Conservation (phyloP, 2,797 vertebrate genomes). For the Percopsis omiscomaycus region DNA sequence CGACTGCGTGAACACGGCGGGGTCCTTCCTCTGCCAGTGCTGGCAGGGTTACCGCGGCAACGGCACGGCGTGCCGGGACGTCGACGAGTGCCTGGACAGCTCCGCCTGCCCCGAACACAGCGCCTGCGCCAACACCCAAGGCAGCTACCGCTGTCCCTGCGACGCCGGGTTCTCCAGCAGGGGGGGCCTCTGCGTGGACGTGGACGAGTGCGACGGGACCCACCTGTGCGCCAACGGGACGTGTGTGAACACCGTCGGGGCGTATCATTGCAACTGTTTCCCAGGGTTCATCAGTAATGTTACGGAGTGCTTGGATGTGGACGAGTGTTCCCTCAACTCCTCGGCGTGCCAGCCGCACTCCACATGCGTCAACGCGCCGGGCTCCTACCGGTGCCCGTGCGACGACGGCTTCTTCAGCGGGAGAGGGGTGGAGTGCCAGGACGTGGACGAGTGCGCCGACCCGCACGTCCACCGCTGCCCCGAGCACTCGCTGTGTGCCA, state of each 20-base stretch:
- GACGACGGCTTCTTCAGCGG: conserved; percentile 64
- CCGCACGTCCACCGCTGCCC: conserved; percentile 56
- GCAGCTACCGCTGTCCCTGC: conserved; percentile 74
- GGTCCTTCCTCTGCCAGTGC: conserved; percentile 76
- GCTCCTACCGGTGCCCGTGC: conserved; percentile 78
- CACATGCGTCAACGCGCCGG: conserved; percentile 73
- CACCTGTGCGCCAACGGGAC: too few relatives aligned
- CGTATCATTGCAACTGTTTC: too few relatives aligned
- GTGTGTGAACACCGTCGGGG: too few relatives aligned
- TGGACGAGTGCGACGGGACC: too few relatives aligned
- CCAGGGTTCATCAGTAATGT: too few relatives aligned
- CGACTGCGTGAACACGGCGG: conserved; percentile 73
- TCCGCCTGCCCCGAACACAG: conserved; percentile 73
- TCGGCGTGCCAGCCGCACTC: conserved; percentile 69
- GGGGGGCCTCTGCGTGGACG: too few relatives aligned
- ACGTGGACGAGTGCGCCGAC: conserved; percentile 66
- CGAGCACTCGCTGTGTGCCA: conserved; percentile 72
- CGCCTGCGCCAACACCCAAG: conserved; percentile 74
- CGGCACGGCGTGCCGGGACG: conserved; percentile 69
- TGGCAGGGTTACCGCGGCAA: conserved; percentile 74
- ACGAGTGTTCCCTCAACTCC: conserved; percentile 64
- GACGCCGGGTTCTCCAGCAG: too few relatives aligned
- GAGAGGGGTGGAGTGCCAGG: conserved; percentile 59
- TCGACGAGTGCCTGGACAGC: conserved; percentile 75
- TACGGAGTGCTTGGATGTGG: conserved; percentile 40